Evolutionary conservation across 2,797 vertebrate species (phyloP).

Genomic region (Acestrorhynchus altus): DNA sequence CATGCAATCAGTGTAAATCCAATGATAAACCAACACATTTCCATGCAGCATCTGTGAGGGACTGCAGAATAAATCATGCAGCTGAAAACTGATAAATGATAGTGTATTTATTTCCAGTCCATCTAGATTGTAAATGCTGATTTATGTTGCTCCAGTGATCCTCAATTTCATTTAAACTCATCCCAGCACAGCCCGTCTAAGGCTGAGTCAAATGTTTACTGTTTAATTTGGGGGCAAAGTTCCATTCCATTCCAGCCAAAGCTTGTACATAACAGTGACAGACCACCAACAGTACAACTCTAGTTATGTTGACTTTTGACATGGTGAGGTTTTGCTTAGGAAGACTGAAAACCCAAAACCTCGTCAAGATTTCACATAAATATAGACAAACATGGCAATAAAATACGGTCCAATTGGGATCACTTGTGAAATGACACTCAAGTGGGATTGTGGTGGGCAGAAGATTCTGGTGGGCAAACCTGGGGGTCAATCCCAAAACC

Average conservation of each 20-base stretch:
- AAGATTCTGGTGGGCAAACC: too few relatives aligned
- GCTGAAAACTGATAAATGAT: slow-evolving; percentile 35
- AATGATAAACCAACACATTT: slow-evolving; percentile 47
- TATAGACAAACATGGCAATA: too few relatives aligned
- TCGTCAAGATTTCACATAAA: neutral
- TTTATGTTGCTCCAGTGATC: slow-evolving; percentile 31
- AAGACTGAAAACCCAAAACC: too few relatives aligned
- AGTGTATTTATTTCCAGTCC: slow-evolving; percentile 17
- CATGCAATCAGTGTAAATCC: slow-evolving; percentile 46
- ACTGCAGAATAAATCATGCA: slow-evolving; percentile 23
- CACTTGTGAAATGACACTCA: too few relatives aligned
- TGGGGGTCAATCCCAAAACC: too few relatives aligned
- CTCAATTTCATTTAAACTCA: neutral
- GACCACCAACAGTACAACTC: too few relatives aligned
- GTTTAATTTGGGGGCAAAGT: neutral
- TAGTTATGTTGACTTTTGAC: too few relatives aligned
- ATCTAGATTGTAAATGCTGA: slow-evolving; percentile 41
- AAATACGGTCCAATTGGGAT: too few relatives aligned
- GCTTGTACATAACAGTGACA: too few relatives aligned
- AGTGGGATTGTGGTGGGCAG: too few relatives aligned
- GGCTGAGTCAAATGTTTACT: neutral
- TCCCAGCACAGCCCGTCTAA: neutral
- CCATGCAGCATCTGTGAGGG: slow-evolving; percentile 22
- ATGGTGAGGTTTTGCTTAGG: too few relatives aligned
- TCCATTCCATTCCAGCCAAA: neutral